These are phyloP conservation scores for Isichthys henryi DNA, from an alignment of 2,113 vertebrate species.

Conservation along the genomic window DNA sequence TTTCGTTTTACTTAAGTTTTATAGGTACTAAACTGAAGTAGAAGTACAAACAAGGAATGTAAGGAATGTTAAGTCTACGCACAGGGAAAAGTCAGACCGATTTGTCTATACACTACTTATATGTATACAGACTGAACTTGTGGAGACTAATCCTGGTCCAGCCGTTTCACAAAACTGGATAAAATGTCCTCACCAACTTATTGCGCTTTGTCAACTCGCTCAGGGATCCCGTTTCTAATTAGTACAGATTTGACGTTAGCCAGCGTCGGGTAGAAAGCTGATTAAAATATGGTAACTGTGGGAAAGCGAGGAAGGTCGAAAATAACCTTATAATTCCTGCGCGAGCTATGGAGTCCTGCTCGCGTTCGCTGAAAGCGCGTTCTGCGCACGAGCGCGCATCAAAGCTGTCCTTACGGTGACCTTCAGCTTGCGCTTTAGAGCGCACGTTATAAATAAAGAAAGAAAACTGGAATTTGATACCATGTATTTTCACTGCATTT, in stretches of 20 bases:
- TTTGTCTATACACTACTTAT: not conserved
- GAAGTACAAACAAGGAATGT: slow-evolving; percentile 1
- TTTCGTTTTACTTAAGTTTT: not conserved
- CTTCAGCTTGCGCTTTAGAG: not conserved
- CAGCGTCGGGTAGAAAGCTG: slow-evolving; percentile 9
- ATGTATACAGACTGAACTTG: slow-evolving; percentile 9
- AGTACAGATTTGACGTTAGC: slow-evolving; percentile 20
- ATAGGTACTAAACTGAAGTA: not conserved
- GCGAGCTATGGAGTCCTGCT: not conserved
- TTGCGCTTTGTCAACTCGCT: slow-evolving; percentile 15
- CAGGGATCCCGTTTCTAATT: slow-evolving; percentile 20
- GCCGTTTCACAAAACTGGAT: slow-evolving; percentile 12
- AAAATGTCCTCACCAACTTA: slow-evolving; percentile 18
- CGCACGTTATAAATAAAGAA: not conserved
- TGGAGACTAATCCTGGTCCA: slow-evolving; percentile 13
- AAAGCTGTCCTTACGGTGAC: not conserved
- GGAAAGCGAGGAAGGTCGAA: slow-evolving; percentile 1
- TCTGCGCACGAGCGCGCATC: not conserved
- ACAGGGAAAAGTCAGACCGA: slow-evolving; percentile 20
- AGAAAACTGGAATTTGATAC: not conserved
- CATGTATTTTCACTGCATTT: not conserved
- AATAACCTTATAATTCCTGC: slow-evolving; percentile 3
- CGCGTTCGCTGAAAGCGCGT: not conserved
- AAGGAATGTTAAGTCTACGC: slow-evolving; percentile 25
- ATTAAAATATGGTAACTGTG: slow-evolving; percentile 21